Percentiles rank a stretch among this genome's conserved stretches.
phyloP scores from a whole-genome alignment of 2,797 vertebrate genomes.

The Acipenser transmontanus region DNA sequence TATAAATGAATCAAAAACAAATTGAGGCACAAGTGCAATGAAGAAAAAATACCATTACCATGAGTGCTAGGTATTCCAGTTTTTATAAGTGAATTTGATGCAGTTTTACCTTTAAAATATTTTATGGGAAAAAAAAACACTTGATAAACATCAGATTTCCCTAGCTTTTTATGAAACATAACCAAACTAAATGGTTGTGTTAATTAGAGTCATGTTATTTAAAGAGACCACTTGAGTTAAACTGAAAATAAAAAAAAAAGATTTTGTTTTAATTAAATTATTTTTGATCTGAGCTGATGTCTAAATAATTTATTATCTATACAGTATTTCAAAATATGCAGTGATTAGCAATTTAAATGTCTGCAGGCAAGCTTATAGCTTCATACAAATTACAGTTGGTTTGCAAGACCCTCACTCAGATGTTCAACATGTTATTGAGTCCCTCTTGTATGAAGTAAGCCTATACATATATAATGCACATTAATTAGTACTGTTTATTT shows the following conservation, averaged over 20 bases:
- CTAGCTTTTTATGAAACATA: no score
- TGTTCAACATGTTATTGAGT: conserved; percentile 52
- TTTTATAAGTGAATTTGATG: no score
- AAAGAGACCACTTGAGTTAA: conserved; percentile 46
- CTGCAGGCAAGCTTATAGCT: conserved; percentile 42
- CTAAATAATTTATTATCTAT: conserved; percentile 63
- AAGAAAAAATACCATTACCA: no score
- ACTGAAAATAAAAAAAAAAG: conserved; percentile 49
- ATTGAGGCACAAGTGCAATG: no score
- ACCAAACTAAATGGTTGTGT: conserved; percentile 24
- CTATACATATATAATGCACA: conserved; percentile 56
- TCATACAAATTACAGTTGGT: conserved; percentile 40
- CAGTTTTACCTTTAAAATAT: no score
- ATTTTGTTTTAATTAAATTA: conserved; percentile 41
- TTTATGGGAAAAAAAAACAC: conserved; percentile 8
- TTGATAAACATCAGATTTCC: no score
- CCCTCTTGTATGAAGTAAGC: conserved; percentile 36
- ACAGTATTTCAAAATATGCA: conserved; percentile 52
- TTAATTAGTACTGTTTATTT: conserved; percentile 14
- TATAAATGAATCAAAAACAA: no score
- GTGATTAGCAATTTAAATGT: conserved; percentile 65
- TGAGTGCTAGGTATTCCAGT: no score
- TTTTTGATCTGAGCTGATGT: conserved; percentile 51
- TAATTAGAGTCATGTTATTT: conserved; percentile 54
- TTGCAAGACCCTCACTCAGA: conserved; percentile 46